Evolutionary conservation across 2,888 invertebrate species (phyloP).

Genomic region (Melanotus villosus): DNA sequence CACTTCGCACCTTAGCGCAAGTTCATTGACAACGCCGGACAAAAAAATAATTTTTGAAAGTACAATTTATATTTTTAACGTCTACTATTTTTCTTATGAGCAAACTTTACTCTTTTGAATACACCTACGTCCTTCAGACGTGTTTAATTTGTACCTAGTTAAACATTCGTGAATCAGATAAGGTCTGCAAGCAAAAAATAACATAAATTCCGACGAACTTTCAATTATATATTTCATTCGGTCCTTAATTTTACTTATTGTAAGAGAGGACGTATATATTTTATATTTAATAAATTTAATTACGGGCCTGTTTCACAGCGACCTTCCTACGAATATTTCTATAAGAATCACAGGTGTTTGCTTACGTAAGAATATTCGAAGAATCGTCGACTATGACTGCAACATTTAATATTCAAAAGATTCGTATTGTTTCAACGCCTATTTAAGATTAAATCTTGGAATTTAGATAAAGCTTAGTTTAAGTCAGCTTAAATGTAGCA

Average conservation of each 20-base stretch:
- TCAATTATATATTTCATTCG: constrained; percentile 12
- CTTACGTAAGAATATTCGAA: constrained; percentile 7
- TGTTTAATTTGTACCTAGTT: background rate
- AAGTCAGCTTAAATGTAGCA: no score
- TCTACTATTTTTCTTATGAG: background rate
- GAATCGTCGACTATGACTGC: constrained; percentile 12
- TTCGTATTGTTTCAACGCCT: constrained; percentile 13
- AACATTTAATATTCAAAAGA: constrained; percentile 5
- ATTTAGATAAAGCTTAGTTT: background rate
- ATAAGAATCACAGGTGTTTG: constrained; percentile 1
- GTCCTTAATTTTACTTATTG: background rate
- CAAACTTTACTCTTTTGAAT: background rate
- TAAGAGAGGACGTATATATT: background rate
- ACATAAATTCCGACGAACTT: background rate
- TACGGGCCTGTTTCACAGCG: background rate
- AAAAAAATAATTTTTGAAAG: no score
- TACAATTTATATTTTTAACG: background rate
- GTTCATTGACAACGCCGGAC: no score
- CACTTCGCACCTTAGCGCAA: no score
- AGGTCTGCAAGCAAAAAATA: background rate
- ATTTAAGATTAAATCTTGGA: constrained; percentile 12
- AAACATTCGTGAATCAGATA: background rate
- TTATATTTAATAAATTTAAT: constrained; percentile 11
- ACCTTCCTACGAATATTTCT: constrained; percentile 6
- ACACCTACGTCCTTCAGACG: constrained; percentile 11